Evolutionary conservation across 2,888 invertebrate species (phyloP).

Genomic region (Andrena trimmerana): DNA sequence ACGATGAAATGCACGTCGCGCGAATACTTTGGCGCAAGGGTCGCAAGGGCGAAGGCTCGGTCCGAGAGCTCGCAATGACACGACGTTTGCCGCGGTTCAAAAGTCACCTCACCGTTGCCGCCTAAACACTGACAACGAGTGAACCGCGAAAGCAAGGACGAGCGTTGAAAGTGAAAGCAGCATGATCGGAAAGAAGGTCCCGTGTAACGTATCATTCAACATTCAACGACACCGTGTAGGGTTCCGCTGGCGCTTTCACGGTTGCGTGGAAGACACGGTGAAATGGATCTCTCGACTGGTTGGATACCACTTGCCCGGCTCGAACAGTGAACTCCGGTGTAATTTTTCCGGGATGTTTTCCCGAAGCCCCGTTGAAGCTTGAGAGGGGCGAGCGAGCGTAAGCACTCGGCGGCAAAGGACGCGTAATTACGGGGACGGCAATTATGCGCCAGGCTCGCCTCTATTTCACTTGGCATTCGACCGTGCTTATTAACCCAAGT

Average conservation of each 20-base stretch:
- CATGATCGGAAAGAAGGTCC: constrained; percentile 51
- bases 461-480: constrained; percentile 61
- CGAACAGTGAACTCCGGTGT: background rate
- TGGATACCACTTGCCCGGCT: background rate
- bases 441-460: constrained; percentile 34
- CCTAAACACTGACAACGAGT: too few species aligned
- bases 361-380: constrained; percentile 2
- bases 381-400: constrained; percentile 7
- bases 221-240: constrained; percentile 27
- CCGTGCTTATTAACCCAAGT: constrained; percentile 54
- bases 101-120: too few species aligned
- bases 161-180: constrained; percentile 61
- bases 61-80: too few species aligned
- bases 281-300: constrained; percentile 1
- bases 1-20: too few species aligned
- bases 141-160: background rate
- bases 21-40: too few species aligned
- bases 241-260: constrained; percentile 33
- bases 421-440: constrained; percentile 46
- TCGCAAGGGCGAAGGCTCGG: too few species aligned
- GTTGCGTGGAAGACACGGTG: constrained; percentile 21
- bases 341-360: background rate
- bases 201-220: constrained; percentile 42
- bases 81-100: too few species aligned
- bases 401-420: constrained; percentile 24